Percentiles rank a stretch among this genome's conserved stretches.
phyloP scores from a whole-genome alignment of 2,888 invertebrate species.

The Pristionchus mayeri region DNA sequence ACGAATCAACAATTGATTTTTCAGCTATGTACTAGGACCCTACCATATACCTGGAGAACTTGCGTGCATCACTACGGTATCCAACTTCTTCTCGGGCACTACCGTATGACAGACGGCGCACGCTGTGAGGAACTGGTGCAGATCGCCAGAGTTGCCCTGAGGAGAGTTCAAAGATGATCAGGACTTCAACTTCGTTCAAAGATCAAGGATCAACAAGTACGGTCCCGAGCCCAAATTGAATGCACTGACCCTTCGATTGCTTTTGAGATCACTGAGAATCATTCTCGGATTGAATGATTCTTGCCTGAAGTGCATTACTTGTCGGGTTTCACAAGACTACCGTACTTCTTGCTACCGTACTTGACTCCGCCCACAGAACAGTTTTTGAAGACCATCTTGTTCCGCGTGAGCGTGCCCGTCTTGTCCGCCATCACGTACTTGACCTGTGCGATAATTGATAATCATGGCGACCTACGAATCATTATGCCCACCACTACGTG shows the following conservation, averaged over 20 bases:
- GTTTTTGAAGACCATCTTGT: conserved; percentile 93
- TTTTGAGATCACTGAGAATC: conserved; percentile 52
- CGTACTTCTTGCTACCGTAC: conserved; percentile 47
- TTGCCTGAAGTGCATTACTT: background rate
- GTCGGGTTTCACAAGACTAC: background rate
- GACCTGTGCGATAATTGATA: conserved; percentile 81
- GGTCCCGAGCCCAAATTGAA: too few relatives aligned
- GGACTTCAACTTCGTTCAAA: conserved; percentile 6
- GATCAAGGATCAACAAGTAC: background rate
- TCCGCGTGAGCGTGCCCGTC: conserved; percentile 97
- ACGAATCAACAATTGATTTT: background rate
- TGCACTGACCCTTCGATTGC: conserved; percentile 41
- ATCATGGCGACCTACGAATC: too few relatives aligned
- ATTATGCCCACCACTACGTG: too few relatives aligned
- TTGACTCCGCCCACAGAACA: conserved; percentile 73
- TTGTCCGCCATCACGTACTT: conserved; percentile 97
- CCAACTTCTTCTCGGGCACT: conserved; percentile 84
- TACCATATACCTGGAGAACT: conserved; percentile 56
- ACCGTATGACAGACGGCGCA: conserved; percentile 98
- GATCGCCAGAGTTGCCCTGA: conserved; percentile 67
- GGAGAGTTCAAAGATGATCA: conserved; percentile 38
- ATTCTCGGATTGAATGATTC: conserved; percentile 50
- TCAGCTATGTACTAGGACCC: background rate
- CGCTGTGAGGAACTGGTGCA: conserved; percentile 87
- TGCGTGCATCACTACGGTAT: conserved; percentile 76